phyloP scores from a whole-genome alignment of 2,113 vertebrate species.

The Cygnus atratus region DNA sequence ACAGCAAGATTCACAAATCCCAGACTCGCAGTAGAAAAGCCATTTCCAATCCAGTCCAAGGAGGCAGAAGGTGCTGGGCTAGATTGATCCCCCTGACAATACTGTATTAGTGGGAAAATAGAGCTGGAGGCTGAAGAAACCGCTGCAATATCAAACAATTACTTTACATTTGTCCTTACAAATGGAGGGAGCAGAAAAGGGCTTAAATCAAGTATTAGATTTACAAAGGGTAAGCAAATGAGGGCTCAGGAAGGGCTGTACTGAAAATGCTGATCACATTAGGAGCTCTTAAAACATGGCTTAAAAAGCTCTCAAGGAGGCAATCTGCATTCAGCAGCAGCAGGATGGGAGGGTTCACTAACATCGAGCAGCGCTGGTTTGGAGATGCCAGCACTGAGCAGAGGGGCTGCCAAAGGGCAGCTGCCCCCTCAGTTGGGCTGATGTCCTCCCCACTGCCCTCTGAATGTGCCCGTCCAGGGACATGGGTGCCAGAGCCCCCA shows the following conservation, averaged over 20 bases:
- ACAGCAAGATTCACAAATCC: not conserved
- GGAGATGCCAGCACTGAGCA: fast-evolving
- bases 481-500: fast-evolving
- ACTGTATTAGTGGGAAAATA: constrained; percentile 51
- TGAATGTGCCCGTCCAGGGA: not conserved
- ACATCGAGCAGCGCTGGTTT: fast-evolving
- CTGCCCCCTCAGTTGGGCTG: not conserved
- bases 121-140: constrained; percentile 54
- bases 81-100: constrained; percentile 55
- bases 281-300: not conserved
- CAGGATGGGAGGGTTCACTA: fast-evolving
- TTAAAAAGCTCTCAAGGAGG: not conserved
- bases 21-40: constrained; percentile 3
- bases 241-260: not conserved
- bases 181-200: constrained; percentile 43
- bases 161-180: constrained; percentile 63
- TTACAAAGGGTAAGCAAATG: constrained; percentile 45
- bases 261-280: constrained; percentile 8
- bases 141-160: constrained; percentile 53
- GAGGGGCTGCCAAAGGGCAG: not conserved
- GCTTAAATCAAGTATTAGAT: constrained; percentile 49
- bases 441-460: not conserved
- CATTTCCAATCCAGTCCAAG: constrained; percentile 46
- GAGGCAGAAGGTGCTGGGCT: constrained; percentile 49
- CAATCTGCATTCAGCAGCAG: not conserved